Evolutionary conservation across 1,140 invertebrate species (phyloP), one percentile per base, ranked within the genome.

Genomic region (Zaprionus kolodkinae): DNA sequence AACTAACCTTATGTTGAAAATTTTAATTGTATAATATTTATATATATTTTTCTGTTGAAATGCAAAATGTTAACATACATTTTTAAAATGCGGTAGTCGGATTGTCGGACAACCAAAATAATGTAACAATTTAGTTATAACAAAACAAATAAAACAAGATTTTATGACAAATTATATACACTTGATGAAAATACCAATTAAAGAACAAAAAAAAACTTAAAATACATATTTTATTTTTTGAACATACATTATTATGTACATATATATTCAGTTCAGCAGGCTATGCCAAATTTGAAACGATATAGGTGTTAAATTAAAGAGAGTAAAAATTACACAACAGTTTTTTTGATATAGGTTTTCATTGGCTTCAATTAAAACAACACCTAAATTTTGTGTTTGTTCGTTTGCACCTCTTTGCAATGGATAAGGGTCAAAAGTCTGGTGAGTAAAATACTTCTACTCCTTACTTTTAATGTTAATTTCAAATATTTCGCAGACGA

Each of bases 121-220:
- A 72, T 87, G 52, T 87, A 78, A 78, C 71, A 71, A 67, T 72
- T 86, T 78, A 88, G 85, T 78, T 81, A 78, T 81, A 85, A 81
- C 27, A 72, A 74, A 71, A 54, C 5, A 55, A 64, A 69, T 67
- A 67, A 69, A 48, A 54, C 33, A 54, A 78, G 73, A 78, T 88
- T 88, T 83, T 88, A 78, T 83, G 68, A 81, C 50, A 78, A 80
- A 85, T 78, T 85, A 85, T 85, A 78, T 81, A 83, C 83, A 83
- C 63, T 67, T 54, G 56, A 74, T 62, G 43, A 71, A 64, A 78
- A 72, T 78, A 72, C 61, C 68, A 79, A 86, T 87, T 87, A 87
- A 86, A 86, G 63, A 82, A 66, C 52, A 61, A 52, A 56, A 83
- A n/a, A 56, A 63, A 71, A 45, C 21, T 38, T 36, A 15, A 36